A percentile compares a stretch with the other conserved stretches of the same genome.
Conservation (phyloP, 2,888 invertebrate genomes). For the Parnassius glacialis region DNA sequence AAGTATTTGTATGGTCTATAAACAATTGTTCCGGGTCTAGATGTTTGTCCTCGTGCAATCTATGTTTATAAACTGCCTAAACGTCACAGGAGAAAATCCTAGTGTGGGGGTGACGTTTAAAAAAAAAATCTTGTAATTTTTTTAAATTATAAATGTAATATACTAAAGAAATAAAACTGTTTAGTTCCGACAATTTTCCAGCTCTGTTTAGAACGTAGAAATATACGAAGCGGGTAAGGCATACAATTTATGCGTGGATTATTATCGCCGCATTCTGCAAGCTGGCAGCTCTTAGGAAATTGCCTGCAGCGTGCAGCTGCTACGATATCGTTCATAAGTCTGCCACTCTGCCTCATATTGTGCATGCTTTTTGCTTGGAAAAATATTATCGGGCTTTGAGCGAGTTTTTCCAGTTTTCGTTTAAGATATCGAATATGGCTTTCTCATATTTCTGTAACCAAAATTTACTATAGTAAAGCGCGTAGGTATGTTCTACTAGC, state of each 20-base stretch:
- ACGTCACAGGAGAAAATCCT: no score
- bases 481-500: no score
- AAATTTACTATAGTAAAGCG: neutral
- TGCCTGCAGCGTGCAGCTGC: slow-evolving; percentile 48
- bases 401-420: slow-evolving; percentile 4
- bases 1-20: no score
- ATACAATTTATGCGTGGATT: slow-evolving; percentile 33
- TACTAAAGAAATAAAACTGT: no score
- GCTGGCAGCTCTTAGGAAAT: slow-evolving; percentile 41
- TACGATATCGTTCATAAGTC: slow-evolving; percentile 40
- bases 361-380: slow-evolving; percentile 7
- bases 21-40: no score
- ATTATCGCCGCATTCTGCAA: slow-evolving; percentile 20
- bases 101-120: no score
- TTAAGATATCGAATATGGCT: slow-evolving; percentile 3
- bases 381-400: slow-evolving; percentile 1
- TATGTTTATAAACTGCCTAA: no score
- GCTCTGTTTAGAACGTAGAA: slow-evolving; percentile 1
- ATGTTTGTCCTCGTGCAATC: no score
- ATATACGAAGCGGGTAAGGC: slow-evolving; percentile 34
- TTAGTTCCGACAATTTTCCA: no score
- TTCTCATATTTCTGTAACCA: neutral
- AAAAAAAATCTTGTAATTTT: no score
- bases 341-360: slow-evolving; percentile 30
- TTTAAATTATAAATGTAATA: no score